phyloP scores from a whole-genome alignment of 2,888 invertebrate species.

The Ypsolopha sequella region DNA sequence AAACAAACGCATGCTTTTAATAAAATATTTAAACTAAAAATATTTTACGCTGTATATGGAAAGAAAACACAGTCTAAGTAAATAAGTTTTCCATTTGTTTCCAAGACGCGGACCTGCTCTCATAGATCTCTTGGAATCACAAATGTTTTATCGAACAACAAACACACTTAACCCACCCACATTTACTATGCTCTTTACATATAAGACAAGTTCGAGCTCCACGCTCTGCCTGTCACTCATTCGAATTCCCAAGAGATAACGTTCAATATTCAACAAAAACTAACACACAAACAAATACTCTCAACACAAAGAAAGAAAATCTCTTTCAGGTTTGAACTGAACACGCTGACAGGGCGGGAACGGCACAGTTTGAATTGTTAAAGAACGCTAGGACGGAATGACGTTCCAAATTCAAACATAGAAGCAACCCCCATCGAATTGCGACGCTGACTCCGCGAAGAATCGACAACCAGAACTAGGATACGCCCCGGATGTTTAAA shows the following conservation, averaged over 20 bases:
- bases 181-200: slow-evolving; percentile 32
- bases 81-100: too few relatives aligned
- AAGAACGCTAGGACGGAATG: slow-evolving; percentile 1
- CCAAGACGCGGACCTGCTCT: too few relatives aligned
- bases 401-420: not conserved
- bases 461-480: too few relatives aligned
- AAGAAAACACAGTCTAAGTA: too few relatives aligned
- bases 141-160: too few relatives aligned
- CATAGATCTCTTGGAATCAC: too few relatives aligned
- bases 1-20: too few relatives aligned
- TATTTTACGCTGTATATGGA: too few relatives aligned
- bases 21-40: too few relatives aligned
- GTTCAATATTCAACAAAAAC: slow-evolving; percentile 41
- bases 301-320: slow-evolving; percentile 1
- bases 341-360: slow-evolving; percentile 5
- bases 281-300: slow-evolving; percentile 11
- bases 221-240: slow-evolving; percentile 11
- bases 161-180: too few relatives aligned
- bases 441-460: too few relatives aligned
- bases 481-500: too few relatives aligned
- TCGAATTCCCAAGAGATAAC: slow-evolving; percentile 28
- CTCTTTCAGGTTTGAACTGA: not conserved
- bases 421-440: not conserved
- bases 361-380: slow-evolving; percentile 7
- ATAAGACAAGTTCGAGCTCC: slow-evolving; percentile 19